These are phyloP conservation scores for Drosophila trapezifrons DNA, from an alignment of 1,140 invertebrate genomes.

Conservation along the genomic window DNA sequence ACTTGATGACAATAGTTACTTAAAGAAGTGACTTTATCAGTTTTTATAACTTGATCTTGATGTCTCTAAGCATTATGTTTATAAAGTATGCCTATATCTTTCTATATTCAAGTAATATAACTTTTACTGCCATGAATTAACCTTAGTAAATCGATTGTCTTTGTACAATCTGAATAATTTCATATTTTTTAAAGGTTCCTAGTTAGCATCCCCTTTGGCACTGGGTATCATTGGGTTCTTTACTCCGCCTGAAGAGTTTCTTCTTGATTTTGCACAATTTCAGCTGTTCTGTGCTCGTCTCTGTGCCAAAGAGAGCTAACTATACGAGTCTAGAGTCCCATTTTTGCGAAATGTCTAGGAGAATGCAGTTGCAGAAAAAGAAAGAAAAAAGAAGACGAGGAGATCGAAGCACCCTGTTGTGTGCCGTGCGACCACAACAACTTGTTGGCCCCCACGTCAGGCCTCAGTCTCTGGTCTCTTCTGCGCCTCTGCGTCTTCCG, in stretches of 20 bases:
- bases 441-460: slow-evolving; percentile 48
- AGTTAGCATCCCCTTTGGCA: too few species aligned
- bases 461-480: slow-evolving; percentile 3
- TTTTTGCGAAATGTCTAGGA: slow-evolving; percentile 29
- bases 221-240: slow-evolving; percentile 1
- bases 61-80: too few species aligned
- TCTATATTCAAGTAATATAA: too few species aligned
- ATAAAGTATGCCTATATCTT: too few species aligned
- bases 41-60: too few species aligned
- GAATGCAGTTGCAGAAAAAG: slow-evolving; percentile 37
- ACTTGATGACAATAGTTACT: too few species aligned
- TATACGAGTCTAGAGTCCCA: slow-evolving; percentile 9
- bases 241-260: neutral
- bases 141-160: too few species aligned
- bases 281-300: slow-evolving; percentile 15
- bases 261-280: slow-evolving; percentile 42
- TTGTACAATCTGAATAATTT: too few species aligned
- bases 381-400: too few species aligned
- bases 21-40: too few species aligned
- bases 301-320: slow-evolving; percentile 23
- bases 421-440: slow-evolving; percentile 38
- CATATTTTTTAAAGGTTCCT: too few species aligned
- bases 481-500: slow-evolving; percentile 16
- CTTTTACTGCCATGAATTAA: too few species aligned
- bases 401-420: slow-evolving; percentile 32